Base-by-base conservation (phyloP, 2,113 vertebrate genomes). In the Scophthalmus maximus region DNA sequence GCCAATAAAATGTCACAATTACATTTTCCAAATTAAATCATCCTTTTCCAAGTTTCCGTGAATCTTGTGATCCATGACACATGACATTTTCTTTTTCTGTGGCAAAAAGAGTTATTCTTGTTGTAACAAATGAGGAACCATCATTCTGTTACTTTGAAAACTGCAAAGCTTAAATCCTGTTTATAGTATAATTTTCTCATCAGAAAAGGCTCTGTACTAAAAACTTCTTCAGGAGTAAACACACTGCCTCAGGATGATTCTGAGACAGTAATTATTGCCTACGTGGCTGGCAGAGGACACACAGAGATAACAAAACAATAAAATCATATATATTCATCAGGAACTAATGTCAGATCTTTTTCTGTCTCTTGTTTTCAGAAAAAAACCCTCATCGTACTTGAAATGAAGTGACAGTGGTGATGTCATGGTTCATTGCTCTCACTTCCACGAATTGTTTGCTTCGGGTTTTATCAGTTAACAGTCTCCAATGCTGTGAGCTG, bases 371-470 rank as follows among this genome's bases (percentile, higher is more conserved):
- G 68, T 78, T 80, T 27, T 65, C 69, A 38, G 17, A 58, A 49
- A 58, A 49, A 2, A 36, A 57, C 68, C 55, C 58, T 66, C 42
- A n/a, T 47, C n/a, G 30, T 53, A 49, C 22, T n/a, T n/a, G 5
- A 29, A 18, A 6, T 22, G 10, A 60, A 53, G 40, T 55, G 30
- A 77, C 50, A 68, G 18, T 40, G 10, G 51, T 18, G 47, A 17
- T 29, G 62, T 50, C 30, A 17, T n/a, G 7, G 51, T 74, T 82
- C 79, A 57, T 79, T 27, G 12, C 27, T 34, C 20, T 73, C 40
- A 86, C 50, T 79, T 91, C 86, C 90, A 70, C 51, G 79, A 87
- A 91, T 90, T 90, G 87, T 90, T 57, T 80, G 32, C 22, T 76
- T 65, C 44, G 9, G 40, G 36, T 53, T 71, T 71, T 79, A 79